Conservation (phyloP, 2,888 invertebrate genomes). For the Gnatocerus cornutus region DNA sequence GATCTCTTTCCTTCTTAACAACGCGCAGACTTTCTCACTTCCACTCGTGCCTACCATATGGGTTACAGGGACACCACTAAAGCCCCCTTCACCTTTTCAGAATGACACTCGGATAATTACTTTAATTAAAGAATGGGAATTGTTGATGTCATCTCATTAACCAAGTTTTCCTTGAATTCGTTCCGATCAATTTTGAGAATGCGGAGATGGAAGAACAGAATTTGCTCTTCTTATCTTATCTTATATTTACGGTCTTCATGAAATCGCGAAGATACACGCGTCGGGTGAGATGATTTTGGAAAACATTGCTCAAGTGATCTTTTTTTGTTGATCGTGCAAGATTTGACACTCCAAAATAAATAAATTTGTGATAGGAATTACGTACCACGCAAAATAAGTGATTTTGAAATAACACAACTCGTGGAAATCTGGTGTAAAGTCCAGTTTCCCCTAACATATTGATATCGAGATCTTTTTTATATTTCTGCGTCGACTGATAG, state of each 20-base stretch:
- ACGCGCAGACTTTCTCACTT: slow-evolving; percentile 25
- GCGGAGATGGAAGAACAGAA: neutral
- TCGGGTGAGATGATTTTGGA: neutral
- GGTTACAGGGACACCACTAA: slow-evolving; percentile 56
- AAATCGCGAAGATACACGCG: neutral
- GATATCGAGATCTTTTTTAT: neutral
- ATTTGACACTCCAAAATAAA: slow-evolving; percentile 2
- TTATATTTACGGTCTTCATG: slow-evolving; percentile 28
- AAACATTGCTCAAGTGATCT: neutral
- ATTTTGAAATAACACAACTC: neutral
- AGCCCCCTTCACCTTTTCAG: slow-evolving; percentile 39
- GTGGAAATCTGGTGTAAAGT: no score
- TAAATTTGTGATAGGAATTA: neutral
- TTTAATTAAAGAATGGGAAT: slow-evolving; percentile 21
- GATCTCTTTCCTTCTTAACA: slow-evolving; percentile 31
- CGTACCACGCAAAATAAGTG: neutral
- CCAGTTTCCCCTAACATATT: neutral
- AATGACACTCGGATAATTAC: slow-evolving; percentile 16
- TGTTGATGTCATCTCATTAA: slow-evolving; percentile 7
- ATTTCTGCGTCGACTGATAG: no score
- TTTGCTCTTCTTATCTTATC: slow-evolving; percentile 36
- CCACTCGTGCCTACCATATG: slow-evolving; percentile 50
- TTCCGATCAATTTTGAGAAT: slow-evolving; percentile 12
- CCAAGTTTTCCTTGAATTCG: slow-evolving; percentile 5
- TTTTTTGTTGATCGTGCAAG: slow-evolving; percentile 5